A percentile compares a stretch with the other conserved stretches of the same genome.
Conservation (phyloP, 2,113 vertebrate genomes). For the Mobula hypostoma region DNA sequence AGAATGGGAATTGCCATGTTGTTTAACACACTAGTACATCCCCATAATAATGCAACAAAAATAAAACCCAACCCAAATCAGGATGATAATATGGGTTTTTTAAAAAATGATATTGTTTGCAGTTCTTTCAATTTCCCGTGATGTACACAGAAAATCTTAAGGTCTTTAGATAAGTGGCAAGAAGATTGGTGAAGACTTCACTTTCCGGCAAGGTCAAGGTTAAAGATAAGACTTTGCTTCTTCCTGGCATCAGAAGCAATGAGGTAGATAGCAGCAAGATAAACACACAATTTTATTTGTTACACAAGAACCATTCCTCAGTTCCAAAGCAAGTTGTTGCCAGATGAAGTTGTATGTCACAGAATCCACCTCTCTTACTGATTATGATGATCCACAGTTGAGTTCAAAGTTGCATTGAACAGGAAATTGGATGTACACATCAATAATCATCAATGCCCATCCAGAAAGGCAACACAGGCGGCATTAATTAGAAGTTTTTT, state of each 20-base stretch:
- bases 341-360: neutral
- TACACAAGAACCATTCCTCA: neutral
- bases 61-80: neutral
- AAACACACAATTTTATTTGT: neutral
- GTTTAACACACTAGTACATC: neutral
- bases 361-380: neutral
- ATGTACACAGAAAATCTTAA: neutral
- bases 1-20: neutral
- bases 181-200: neutral
- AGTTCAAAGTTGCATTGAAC: neutral
- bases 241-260: neutral
- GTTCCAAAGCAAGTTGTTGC: neutral
- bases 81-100: neutral
- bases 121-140: neutral
- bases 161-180: neutral
- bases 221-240: no score
- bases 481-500: neutral
- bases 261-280: neutral
- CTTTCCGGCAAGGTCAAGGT: neutral
- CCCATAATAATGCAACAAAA: neutral
- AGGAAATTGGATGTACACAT: neutral
- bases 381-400: neutral
- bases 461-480: neutral
- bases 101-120: neutral
- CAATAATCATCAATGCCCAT: neutral